Conservation (phyloP, 2,888 invertebrate species). For the Sclerodermus sp. region DNA sequence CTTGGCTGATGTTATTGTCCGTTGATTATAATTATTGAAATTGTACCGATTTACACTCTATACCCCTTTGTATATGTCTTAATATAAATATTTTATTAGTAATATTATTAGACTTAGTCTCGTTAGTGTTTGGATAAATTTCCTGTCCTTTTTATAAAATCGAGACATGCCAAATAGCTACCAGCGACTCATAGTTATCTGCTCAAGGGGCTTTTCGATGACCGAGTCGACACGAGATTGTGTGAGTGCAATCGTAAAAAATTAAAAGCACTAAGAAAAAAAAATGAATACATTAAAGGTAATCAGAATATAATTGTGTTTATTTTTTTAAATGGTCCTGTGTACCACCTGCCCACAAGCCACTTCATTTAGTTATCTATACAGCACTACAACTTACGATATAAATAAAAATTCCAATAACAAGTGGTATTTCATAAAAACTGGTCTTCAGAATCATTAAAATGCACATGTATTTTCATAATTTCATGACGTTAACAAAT, state of each 20-base stretch:
- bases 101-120: conserved; percentile 13
- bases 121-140: conserved; percentile 28
- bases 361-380: no score
- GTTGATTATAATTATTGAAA: background rate
- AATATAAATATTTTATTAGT: conserved; percentile 16
- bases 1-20: background rate
- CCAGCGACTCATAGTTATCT: conserved; percentile 4
- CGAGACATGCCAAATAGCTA: conserved; percentile 43
- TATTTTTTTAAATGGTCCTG: no score
- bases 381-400: no score
- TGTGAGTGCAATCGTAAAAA: background rate
- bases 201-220: background rate
- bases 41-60: conserved; percentile 24
- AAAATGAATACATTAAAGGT: no score
- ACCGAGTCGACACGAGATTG: background rate
- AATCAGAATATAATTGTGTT: no score
- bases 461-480: no score
- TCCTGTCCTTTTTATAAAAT: conserved; percentile 37
- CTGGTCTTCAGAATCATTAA: no score
- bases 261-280: background rate
- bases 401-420: no score
- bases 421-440: no score
- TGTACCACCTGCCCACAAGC: no score
- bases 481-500: no score
- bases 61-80: conserved; percentile 32